These are phyloP conservation scores for Trichechus manatus DNA, from an alignment of 2,113 vertebrate genomes.

Conservation along the genomic window DNA sequence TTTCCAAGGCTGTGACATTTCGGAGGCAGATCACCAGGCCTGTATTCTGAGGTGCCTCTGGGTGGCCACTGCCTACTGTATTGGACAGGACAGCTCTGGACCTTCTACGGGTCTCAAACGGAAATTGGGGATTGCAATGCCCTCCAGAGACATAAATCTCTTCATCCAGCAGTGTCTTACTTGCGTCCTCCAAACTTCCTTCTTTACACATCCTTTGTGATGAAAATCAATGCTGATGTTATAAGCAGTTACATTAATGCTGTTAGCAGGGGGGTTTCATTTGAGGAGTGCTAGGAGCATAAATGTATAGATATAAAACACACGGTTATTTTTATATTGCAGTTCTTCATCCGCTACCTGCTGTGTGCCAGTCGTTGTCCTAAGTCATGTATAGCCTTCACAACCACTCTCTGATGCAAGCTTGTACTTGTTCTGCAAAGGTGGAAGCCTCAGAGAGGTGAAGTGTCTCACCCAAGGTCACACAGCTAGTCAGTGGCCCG, in stretches of 20 bases:
- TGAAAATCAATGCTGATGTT: neutral
- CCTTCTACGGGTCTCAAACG: neutral
- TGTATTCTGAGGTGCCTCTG: neutral
- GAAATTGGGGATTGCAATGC: neutral
- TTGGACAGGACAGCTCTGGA: neutral
- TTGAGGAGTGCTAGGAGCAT: neutral
- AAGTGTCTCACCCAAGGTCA: slow-evolving; percentile 8
- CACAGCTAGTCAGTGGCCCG: neutral
- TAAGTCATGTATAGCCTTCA: neutral
- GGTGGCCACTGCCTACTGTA: neutral
- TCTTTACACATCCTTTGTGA: neutral
- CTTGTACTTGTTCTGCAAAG: neutral
- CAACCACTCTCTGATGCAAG: neutral
- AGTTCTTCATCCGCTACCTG: neutral
- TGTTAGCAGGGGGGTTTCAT: neutral
- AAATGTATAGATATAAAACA: too few relatives aligned
- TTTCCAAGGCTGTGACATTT: too few relatives aligned
- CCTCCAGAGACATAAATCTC: neutral
- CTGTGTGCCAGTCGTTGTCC: neutral
- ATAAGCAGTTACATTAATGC: neutral
- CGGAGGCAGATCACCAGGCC: neutral
- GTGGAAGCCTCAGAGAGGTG: slow-evolving; percentile 14
- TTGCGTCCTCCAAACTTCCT: neutral
- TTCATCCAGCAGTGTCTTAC: neutral
- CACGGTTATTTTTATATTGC: neutral